phyloP scores from a whole-genome alignment of 2,888 invertebrate species.

The Pseudanteris insignis region DNA sequence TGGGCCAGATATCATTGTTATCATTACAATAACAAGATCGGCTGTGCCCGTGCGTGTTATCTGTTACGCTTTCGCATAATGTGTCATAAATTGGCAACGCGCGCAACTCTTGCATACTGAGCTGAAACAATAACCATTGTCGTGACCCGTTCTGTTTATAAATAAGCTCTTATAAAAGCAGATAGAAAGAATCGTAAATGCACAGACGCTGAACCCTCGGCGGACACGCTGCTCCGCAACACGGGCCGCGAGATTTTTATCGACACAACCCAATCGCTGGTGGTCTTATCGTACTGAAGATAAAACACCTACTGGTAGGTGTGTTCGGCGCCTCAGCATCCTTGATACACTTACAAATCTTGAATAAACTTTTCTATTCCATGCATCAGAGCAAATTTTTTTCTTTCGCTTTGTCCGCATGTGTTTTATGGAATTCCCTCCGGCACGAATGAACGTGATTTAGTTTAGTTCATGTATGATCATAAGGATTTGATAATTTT shows the following conservation, averaged over 20 bases:
- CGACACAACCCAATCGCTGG: slow-evolving; percentile 52
- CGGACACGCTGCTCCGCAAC: slow-evolving; percentile 17
- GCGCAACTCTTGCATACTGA: slow-evolving; percentile 56
- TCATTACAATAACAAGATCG: slow-evolving; percentile 61
- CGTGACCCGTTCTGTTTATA: slow-evolving; percentile 61
- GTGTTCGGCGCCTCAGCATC: slow-evolving; percentile 3
- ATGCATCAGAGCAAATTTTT: no score
- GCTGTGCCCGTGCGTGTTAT: slow-evolving; percentile 58
- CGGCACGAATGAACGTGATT: no score
- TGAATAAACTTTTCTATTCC: no score
- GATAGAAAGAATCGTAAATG: slow-evolving; percentile 34
- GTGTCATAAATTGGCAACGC: slow-evolving; percentile 66
- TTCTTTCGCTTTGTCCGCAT: no score
- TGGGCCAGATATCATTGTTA: slow-evolving; percentile 61
- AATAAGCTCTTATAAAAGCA: slow-evolving; percentile 55
- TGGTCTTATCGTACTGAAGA: slow-evolving; percentile 55
- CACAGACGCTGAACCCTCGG: slow-evolving; percentile 26
- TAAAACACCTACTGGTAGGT: slow-evolving; percentile 26
- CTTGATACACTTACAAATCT: slow-evolving; percentile 3
- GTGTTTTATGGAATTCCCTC: no score
- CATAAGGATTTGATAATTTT: no score
- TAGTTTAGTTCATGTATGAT: no score
- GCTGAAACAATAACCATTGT: slow-evolving; percentile 67
- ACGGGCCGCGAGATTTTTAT: slow-evolving; percentile 57
- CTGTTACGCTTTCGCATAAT: slow-evolving; percentile 66